Percentiles rank a stretch among this genome's conserved stretches.
Evolutionary conservation across 1,140 invertebrate genomes (phyloP).

Genomic region (Oreohelix idahoensis): DNA sequence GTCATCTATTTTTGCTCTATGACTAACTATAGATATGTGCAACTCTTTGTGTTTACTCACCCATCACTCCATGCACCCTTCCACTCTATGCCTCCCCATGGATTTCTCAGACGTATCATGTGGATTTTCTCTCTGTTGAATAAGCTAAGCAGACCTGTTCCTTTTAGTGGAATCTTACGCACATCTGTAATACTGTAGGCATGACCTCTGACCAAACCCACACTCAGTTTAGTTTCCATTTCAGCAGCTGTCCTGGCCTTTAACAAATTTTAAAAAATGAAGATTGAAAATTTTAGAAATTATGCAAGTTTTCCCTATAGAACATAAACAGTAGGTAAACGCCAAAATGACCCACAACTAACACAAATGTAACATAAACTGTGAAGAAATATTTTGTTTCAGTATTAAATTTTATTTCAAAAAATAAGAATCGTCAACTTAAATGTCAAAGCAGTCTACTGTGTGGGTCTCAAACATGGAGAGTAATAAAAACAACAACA

Average conservation of each 20-base stretch:
- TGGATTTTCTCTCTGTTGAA: slow-evolving; percentile 68
- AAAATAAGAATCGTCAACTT: too few species aligned
- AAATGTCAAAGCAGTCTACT: too few species aligned
- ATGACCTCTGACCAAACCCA: slow-evolving; percentile 77
- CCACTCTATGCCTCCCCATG: slow-evolving; percentile 87
- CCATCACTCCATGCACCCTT: slow-evolving; percentile 81
- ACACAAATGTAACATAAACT: too few species aligned
- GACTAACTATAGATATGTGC: too few species aligned
- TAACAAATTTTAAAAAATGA: background rate
- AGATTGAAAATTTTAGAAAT: too few species aligned
- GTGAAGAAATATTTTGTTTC: too few species aligned
- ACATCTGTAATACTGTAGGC: slow-evolving; percentile 79
- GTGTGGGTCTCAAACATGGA: too few species aligned
- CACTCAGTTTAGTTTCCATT: slow-evolving; percentile 74
- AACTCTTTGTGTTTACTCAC: slow-evolving; percentile 45
- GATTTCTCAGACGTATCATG: slow-evolving; percentile 77
- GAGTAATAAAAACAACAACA: too few species aligned
- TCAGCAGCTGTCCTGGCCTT: slow-evolving; percentile 66
- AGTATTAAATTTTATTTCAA: too few species aligned
- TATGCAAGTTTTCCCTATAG: too few species aligned
- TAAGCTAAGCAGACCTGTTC: slow-evolving; percentile 59
- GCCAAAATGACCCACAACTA: too few species aligned
- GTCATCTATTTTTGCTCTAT: background rate
- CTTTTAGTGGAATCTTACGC: slow-evolving; percentile 59
- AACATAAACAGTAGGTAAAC: too few species aligned